A percentile compares a stretch with the other conserved stretches of the same genome.
phyloP scores from a whole-genome alignment of 2,113 vertebrate genomes.

The Callipepla californica region DNA sequence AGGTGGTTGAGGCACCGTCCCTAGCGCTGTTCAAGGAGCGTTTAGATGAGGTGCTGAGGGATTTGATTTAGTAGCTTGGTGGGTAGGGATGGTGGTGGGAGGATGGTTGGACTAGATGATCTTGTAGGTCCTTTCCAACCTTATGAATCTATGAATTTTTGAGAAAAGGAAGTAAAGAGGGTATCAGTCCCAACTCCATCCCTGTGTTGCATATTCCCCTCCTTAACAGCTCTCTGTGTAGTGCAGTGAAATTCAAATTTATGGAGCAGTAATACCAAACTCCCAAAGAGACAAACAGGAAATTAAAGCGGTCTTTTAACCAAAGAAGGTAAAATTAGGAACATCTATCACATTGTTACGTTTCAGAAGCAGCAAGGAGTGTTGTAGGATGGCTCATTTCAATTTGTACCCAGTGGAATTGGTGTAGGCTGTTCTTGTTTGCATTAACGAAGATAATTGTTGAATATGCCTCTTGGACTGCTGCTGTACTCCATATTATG shows the following conservation, averaged over 20 bases:
- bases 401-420: neutral
- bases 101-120: too few species aligned
- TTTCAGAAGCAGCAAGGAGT: neutral
- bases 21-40: too few species aligned
- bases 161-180: neutral
- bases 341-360: neutral
- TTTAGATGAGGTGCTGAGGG: too few species aligned
- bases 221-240: neutral
- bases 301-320: constrained; percentile 33
- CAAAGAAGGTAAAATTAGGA: neutral
- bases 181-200: neutral
- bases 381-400: neutral
- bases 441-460: neutral
- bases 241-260: neutral
- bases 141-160: neutral
- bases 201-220: accelerated
- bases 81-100: too few species aligned
- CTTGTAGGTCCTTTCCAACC: too few species aligned
- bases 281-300: neutral
- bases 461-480: neutral
- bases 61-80: too few species aligned
- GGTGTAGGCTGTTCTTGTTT: neutral
- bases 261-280: neutral
- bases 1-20: too few species aligned
- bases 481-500: neutral